These are phyloP conservation scores for Clarias fuscus DNA, from an alignment of 2,797 vertebrate genomes.

Conservation along the genomic window DNA sequence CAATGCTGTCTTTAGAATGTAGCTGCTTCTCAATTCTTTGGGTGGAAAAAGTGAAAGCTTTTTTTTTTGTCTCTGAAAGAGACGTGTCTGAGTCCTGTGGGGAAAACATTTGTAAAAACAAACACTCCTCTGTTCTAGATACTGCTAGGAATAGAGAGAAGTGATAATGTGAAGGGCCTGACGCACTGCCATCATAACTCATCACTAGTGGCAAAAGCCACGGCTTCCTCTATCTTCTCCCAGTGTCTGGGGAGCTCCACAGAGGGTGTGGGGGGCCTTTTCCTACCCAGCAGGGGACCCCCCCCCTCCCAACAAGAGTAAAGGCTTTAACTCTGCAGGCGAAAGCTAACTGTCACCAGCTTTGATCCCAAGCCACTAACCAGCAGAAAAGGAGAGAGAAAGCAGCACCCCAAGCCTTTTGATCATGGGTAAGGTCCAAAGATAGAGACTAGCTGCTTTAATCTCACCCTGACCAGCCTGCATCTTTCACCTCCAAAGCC, in stretches of 20 bases:
- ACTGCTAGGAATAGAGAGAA: conserved; percentile 62
- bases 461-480: conserved; percentile 63
- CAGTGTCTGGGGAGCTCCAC: conserved; percentile 67
- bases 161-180: conserved; percentile 68
- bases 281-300: conserved; percentile 74
- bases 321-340: conserved; percentile 75
- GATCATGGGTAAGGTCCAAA: conserved; percentile 71
- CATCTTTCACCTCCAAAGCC: conserved; percentile 53
- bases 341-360: conserved; percentile 82
- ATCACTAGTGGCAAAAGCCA: conserved; percentile 74
- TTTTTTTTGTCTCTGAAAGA: background rate
- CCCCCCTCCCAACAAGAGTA: conserved; percentile 70
- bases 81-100: conserved; percentile 57
- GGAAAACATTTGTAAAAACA: conserved; percentile 72
- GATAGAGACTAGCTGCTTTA: conserved; percentile 68
- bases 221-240: conserved; percentile 66
- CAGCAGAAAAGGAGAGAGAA: conserved; percentile 54
- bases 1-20: background rate
- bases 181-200: conserved; percentile 70
- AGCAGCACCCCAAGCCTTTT: conserved; percentile 77
- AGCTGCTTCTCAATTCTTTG: background rate
- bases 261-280: conserved; percentile 58
- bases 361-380: conserved; percentile 79
- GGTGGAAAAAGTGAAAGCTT: conserved; percentile 29
- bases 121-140: conserved; percentile 71